phyloP scores from a whole-genome alignment of 2,888 invertebrate genomes.

The Catotricha subobsoleta region DNA sequence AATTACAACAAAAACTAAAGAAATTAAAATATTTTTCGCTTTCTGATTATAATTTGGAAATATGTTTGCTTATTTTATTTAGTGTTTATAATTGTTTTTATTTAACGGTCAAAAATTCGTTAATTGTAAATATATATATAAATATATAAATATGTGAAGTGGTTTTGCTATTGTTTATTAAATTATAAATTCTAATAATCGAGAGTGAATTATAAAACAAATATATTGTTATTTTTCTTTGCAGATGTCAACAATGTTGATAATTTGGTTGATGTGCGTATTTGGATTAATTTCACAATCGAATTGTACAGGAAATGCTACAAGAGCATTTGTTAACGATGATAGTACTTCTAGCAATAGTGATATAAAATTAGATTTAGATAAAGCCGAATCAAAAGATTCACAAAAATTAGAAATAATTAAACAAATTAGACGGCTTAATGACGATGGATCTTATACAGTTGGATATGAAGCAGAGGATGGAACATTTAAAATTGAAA shows the following conservation, averaged over 20 bases:
- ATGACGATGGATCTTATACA: slow-evolving; percentile 69
- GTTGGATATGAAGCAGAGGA: slow-evolving; percentile 73
- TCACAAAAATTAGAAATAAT: slow-evolving; percentile 57
- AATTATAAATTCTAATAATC: background rate
- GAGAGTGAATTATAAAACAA: slow-evolving; percentile 7
- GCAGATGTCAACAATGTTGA: slow-evolving; percentile 17
- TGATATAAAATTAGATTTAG: slow-evolving; percentile 11
- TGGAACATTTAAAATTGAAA: slow-evolving; percentile 72
- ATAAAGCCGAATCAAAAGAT: slow-evolving; percentile 41
- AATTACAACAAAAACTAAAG: too few species aligned
- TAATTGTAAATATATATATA: background rate
- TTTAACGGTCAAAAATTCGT: too few species aligned
- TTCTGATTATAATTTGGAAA: too few species aligned
- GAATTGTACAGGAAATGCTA: too few species aligned
- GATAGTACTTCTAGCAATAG: too few species aligned
- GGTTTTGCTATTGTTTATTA: background rate
- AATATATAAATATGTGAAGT: background rate
- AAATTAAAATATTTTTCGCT: too few species aligned
- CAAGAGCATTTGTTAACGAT: too few species aligned
- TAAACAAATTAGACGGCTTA: slow-evolving; percentile 61
- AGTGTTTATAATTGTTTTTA: too few species aligned
- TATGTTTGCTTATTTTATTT: too few species aligned
- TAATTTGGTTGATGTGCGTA: slow-evolving; percentile 14
- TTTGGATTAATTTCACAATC: slow-evolving; percentile 10
- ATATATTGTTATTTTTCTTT: too few species aligned